A percentile compares a stretch with the other conserved stretches of the same genome.
Evolutionary conservation across 1,140 invertebrate species (phyloP).

Genomic region (Branchinecta lindahli): DNA sequence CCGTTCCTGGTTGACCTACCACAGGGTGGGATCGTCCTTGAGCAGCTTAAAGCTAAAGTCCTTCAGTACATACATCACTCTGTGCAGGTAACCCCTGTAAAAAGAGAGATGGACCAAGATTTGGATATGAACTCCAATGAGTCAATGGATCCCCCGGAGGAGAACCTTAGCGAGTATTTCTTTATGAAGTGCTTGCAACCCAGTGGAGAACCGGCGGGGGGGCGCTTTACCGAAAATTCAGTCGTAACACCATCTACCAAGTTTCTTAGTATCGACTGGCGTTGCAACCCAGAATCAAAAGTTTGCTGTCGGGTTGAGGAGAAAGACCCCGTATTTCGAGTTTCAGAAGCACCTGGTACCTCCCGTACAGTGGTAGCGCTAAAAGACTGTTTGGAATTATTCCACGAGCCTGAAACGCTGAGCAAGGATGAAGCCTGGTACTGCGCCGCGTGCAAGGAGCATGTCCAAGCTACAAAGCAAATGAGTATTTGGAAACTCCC

Average conservation of each 20-base stretch:
- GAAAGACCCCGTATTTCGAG: conserved; percentile 18
- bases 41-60: background rate
- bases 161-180: background rate
- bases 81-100: background rate
- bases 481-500: conserved; percentile 33
- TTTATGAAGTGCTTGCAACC: background rate
- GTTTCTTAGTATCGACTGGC: conserved; percentile 10
- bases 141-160: background rate
- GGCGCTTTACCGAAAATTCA: background rate
- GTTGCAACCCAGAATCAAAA: background rate
- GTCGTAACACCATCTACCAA: background rate
- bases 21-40: background rate
- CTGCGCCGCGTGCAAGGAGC: conserved; percentile 30
- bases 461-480: conserved; percentile 34
- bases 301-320: conserved; percentile 19
- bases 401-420: conserved; percentile 39
- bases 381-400: conserved; percentile 36
- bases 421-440: conserved; percentile 39
- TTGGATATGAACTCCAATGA: background rate
- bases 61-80: background rate
- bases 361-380: conserved; percentile 29
- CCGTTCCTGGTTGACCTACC: background rate
- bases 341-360: conserved; percentile 16
- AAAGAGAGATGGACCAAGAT: background rate
- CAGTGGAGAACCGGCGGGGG: background rate